Evolutionary conservation across 30 jellyfish, hydroid and myxozoan genomes (phyloP), one percentile per base, ranked within the genome.

Genomic region (Pseudorhiza aurosa): DNA sequence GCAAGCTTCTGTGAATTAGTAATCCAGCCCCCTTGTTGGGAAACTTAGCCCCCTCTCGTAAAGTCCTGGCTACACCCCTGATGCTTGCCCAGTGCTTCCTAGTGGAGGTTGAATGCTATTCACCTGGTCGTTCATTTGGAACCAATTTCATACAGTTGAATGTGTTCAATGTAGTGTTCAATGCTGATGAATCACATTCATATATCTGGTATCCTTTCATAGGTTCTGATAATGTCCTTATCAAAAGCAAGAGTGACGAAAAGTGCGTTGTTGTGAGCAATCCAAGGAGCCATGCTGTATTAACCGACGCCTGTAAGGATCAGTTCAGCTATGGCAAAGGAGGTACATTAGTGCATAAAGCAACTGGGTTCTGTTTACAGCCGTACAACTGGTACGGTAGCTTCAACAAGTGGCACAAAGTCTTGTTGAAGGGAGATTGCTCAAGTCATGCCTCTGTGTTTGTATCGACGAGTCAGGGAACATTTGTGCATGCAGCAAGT

Each of bases 401-500:
- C 6, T 77, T 27, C 36, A 12, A 45, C 58, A 33, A 59, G 1
- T 31, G 89, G 65, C 42, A 36, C 56, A 36, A 30, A 33, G n/a
- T 77, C 71, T 18, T 42, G 35, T 32, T 58, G 26, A 77, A 44
- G 11, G 89, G 89, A 22, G 89, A 77, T 40, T 77, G 89, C 27
- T 58, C 80, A 0, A 28, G 58, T 19, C 70, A 47, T 40, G 59
- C 49, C 3, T 25, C 81, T 15, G 81, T 39, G 59, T 77, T 77
- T 35, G 7, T 77, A 35, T 29, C 71, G 18, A 77, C 89, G 14
- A 8, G 65, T 12, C 58, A 62, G 31, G 81, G 72, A 12, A 27
- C 70, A 2, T 30, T 77, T 42, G 69, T 77, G 17, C 89, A 77
- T 77, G 72, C 89, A 4, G 80, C 76, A 36, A 77, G 81, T 7